Conservation (phyloP, 2,113 vertebrate genomes). For the Mustela nigripes region DNA sequence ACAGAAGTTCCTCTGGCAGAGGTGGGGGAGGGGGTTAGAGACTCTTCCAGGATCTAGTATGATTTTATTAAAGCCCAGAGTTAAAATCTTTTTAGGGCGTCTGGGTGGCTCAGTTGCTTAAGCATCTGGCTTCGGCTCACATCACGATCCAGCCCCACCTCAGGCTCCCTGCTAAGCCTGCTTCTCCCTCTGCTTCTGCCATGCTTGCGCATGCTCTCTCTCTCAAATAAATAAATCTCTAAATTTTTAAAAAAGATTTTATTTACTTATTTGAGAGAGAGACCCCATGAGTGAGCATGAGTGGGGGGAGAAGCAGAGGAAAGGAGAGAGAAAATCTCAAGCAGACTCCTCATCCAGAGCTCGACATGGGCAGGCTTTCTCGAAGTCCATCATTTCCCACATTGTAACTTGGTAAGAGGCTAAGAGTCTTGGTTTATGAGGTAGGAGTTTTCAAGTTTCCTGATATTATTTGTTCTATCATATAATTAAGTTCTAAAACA, state of each 20-base stretch:
- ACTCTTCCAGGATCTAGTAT: background rate
- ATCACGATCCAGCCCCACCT: too few relatives aligned
- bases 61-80: background rate
- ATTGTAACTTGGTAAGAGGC: background rate
- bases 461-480: background rate
- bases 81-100: too few relatives aligned
- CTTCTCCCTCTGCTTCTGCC: too few relatives aligned
- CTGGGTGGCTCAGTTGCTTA: too few relatives aligned
- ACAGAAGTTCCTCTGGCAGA: background rate
- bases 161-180: too few relatives aligned
- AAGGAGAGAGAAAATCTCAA: background rate
- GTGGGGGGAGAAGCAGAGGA: background rate
- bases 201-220: too few relatives aligned
- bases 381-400: background rate
- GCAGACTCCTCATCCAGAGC: background rate
- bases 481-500: slow-evolving; percentile 20
- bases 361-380: background rate
- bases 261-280: background rate
- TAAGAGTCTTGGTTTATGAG: background rate
- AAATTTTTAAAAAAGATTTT: background rate
- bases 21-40: background rate
- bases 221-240: too few relatives aligned
- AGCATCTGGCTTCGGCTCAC: too few relatives aligned
- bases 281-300: background rate
- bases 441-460: slow-evolving; percentile 16